Evolutionary conservation across 2,888 invertebrate species (phyloP), one percentile per base, ranked within the genome.

Genomic region (Sepiola atlantica): DNA sequence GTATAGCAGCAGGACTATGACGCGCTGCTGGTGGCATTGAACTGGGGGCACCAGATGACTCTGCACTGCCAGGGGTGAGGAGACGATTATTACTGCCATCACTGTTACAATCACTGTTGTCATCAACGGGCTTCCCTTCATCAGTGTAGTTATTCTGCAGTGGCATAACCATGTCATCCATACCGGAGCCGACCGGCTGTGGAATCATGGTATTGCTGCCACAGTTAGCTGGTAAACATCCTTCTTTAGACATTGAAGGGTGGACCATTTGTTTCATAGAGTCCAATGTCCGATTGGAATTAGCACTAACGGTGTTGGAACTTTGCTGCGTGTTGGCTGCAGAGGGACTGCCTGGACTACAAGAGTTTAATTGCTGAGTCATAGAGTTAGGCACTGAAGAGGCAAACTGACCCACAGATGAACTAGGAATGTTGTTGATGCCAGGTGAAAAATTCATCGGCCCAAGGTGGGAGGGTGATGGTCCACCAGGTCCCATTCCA

Each of bases 381-480:
- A 96, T 95, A 94, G 95, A 95, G 95, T 95, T 96, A 96, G 96
- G 96, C 96, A 96, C 96, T 35, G 94, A 94, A 92, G 55, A 91
- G 55, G 94, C 54, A 91, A 92, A 92, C 92, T 95, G 95, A 90
- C 90, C 55, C 45, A n/a, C 55, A 55, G 94, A 77, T 90, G 94
- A 94, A 91, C 61, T 94, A 94, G 90, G 94, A 90, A 94, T 94
- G 45, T 94, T 55, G 95, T 95, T 95, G 95, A 95, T 96, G 94
- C 94, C 95, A 90, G 90, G 61, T 45, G 96, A 95, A 92, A 90
- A 94, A 45, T 77, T 92, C 94, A 93, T 90, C n/a, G 94, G 54
- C 24, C 95, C 95, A 95, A 96, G 95, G 94, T 95, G 96, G 95
- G 96, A 96, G 95, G 96, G 95, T 94, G 94, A 94, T 28, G 92